A percentile compares a stretch with the other conserved stretches of the same genome.
These are phyloP conservation scores for Sylvicola cinctus DNA, from an alignment of 2,888 invertebrate genomes.

Conservation along the genomic window DNA sequence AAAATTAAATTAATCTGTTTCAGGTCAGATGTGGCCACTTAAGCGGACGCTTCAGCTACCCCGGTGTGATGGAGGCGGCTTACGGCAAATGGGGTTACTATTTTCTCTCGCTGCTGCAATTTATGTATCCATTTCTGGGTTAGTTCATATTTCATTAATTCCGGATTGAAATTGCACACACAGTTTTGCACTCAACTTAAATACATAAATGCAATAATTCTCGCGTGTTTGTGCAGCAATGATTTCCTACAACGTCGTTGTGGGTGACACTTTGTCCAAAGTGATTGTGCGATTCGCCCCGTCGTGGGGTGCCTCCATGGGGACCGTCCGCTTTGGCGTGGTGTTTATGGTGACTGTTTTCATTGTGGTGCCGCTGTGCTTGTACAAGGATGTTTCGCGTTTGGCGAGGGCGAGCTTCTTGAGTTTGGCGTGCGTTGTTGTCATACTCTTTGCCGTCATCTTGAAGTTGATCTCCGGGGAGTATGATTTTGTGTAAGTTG, in stretches of 20 bases:
- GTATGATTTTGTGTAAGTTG: constrained; percentile 42
- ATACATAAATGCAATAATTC: no score
- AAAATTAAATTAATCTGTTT: no score
- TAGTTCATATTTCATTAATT: constrained; percentile 15
- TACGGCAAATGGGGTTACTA: constrained; percentile 62
- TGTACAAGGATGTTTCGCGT: constrained; percentile 48
- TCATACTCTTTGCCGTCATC: constrained; percentile 47
- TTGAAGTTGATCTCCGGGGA: constrained; percentile 24
- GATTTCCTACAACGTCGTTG: constrained; percentile 74
- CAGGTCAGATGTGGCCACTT: constrained; percentile 41
- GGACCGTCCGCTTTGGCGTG: constrained; percentile 27
- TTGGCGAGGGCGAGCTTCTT: constrained; percentile 24
- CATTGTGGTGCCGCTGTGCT: constrained; percentile 56
- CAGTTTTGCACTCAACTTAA: no score
- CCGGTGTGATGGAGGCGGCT: constrained; percentile 55
- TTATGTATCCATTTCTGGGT: constrained; percentile 71
- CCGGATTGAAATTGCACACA: no score
- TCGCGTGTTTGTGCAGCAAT: constrained; percentile 37
- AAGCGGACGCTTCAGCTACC: constrained; percentile 55
- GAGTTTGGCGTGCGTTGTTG: constrained; percentile 43
- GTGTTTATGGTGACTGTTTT: constrained; percentile 50
- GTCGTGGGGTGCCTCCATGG: constrained; percentile 24
- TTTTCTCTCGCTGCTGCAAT: constrained; percentile 51
- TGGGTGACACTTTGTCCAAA: constrained; percentile 69
- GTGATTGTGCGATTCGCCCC: constrained; percentile 48